Conservation (phyloP, 2,113 vertebrate species). For the Sminthopsis crassicaudata region DNA sequence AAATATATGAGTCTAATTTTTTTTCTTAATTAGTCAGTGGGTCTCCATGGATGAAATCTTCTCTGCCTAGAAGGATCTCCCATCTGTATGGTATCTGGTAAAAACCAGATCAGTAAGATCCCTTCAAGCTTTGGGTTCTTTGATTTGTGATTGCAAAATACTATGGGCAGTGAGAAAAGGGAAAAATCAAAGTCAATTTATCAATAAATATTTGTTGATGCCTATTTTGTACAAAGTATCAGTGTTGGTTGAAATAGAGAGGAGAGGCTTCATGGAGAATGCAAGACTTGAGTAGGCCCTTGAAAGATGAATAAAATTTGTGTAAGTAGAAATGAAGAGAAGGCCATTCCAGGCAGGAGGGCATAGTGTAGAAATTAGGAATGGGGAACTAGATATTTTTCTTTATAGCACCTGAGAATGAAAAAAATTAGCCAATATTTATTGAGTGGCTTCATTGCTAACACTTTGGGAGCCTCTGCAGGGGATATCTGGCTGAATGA, state of each 20-base stretch:
- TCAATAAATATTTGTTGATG: neutral
- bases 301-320: neutral
- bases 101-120: neutral
- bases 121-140: neutral
- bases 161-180: neutral
- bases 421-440: neutral
- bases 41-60: neutral
- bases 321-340: neutral
- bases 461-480: neutral
- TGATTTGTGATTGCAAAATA: neutral
- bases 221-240: neutral
- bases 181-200: neutral
- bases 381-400: neutral
- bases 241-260: neutral
- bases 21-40: neutral
- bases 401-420: rapidly evolving
- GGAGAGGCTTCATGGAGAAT: conserved; percentile 43
- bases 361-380: neutral
- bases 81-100: neutral
- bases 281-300: neutral
- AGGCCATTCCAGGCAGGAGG: neutral
- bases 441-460: rapidly evolving
- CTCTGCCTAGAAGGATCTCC: too few species aligned
- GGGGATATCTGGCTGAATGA: neutral
- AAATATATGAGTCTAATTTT: neutral